These are phyloP conservation scores for Temnothorax curvispinosus DNA, from an alignment of 1,140 invertebrate genomes.

Conservation along the genomic window DNA sequence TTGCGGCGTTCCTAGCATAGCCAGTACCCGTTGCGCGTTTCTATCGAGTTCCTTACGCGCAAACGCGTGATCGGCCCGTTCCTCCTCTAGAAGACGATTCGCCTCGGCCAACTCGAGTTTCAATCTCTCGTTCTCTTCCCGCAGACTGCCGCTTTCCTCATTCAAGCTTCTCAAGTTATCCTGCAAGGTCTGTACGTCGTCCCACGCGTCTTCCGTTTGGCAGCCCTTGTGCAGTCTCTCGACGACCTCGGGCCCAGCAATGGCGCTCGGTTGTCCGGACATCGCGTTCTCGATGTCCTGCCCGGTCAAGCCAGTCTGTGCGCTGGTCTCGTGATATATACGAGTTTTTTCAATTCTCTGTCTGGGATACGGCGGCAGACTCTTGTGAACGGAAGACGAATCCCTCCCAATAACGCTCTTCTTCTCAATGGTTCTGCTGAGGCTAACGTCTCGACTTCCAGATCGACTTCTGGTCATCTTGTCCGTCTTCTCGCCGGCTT, in stretches of 20 bases:
- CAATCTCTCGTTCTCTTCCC: slow-evolving; percentile 81
- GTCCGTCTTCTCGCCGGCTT: slow-evolving; percentile 84
- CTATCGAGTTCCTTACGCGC: slow-evolving; percentile 90
- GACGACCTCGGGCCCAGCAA: slow-evolving; percentile 83
- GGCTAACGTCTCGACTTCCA: slow-evolving; percentile 72
- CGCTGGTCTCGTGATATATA: slow-evolving; percentile 92
- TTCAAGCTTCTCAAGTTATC: slow-evolving; percentile 85
- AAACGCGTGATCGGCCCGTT: slow-evolving; percentile 89
- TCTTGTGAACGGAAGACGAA: slow-evolving; percentile 82
- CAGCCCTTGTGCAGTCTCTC: slow-evolving; percentile 86
- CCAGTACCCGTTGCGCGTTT: slow-evolving; percentile 90
- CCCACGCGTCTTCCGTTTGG: slow-evolving; percentile 89
- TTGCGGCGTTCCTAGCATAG: slow-evolving; percentile 87
- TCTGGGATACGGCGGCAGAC: slow-evolving; percentile 86
- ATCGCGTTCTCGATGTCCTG: slow-evolving; percentile 90
- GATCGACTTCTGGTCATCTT: slow-evolving; percentile 65
- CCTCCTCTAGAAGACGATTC: slow-evolving; percentile 86
- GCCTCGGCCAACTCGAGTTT: slow-evolving; percentile 79
- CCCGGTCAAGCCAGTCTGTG: slow-evolving; percentile 91
- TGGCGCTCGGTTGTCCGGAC: slow-evolving; percentile 86
- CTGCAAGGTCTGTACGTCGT: slow-evolving; percentile 87
- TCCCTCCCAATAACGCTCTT: slow-evolving; percentile 83
- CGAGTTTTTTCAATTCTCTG: slow-evolving; percentile 87
- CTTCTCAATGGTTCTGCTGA: slow-evolving; percentile 73
- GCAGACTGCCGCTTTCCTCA: slow-evolving; percentile 67